phyloP scores from a whole-genome alignment of 2,113 vertebrate species.

The Vidua macroura region DNA sequence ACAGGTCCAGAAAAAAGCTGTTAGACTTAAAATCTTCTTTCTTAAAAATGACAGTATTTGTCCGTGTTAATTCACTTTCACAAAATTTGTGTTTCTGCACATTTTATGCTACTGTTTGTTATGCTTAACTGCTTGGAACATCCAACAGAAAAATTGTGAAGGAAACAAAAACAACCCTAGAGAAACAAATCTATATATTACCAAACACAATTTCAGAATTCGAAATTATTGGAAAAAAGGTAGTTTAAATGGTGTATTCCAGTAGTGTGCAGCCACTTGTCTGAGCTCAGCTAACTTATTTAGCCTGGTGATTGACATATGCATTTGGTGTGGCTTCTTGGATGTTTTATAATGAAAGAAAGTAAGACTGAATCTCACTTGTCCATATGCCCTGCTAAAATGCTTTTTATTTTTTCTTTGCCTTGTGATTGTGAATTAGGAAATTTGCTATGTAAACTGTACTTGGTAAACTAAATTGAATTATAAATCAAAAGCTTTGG shows the following conservation, averaged over 20 bases:
- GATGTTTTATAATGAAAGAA: constrained; percentile 6
- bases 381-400: not conserved
- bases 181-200: not conserved
- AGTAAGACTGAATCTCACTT: not conserved
- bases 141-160: not conserved
- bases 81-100: not conserved
- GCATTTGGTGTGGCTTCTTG: constrained; percentile 69
- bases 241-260: not conserved
- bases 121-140: not conserved
- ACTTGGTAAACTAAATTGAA: not conserved
- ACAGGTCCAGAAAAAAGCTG: not conserved
- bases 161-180: not conserved
- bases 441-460: not conserved
- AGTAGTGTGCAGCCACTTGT: not conserved
- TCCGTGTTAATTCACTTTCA: not conserved
- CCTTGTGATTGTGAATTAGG: not conserved
- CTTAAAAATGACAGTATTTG: not conserved
- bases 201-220: not conserved
- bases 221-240: not conserved
- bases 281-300: constrained; percentile 44
- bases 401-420: not conserved
- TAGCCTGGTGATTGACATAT: constrained; percentile 70
- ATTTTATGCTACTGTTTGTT: not conserved
- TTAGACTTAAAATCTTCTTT: not conserved
- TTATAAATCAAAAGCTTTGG: constrained; percentile 16